Evolutionary conservation across 2,888 invertebrate genomes (phyloP), one percentile per base, ranked within the genome.

Genomic region (Danaus chrysippus): DNA sequence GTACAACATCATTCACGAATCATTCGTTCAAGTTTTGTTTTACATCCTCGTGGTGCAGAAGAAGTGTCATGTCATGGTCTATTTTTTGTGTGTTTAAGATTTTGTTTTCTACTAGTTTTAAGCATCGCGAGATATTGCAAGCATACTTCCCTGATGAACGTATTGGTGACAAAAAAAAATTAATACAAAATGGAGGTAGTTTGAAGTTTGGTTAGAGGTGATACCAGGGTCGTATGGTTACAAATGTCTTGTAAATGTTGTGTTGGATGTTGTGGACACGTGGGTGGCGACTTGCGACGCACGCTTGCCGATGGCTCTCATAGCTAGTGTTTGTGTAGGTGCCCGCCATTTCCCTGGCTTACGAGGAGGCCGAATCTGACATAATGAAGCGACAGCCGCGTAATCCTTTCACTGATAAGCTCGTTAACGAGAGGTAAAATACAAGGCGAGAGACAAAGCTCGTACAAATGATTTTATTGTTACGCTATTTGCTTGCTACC

Each of bases 321-420:
- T 83, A 78, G 87, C 89, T 92, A 89, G 89, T 91, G 83, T 91
- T 86, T 91, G 90, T 88, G 87, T 93, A 96, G 97, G 96, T 97
- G 93, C 98, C 98, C 92, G 98, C 98, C 93, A 98, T 98, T 93
- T 98, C 98, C 92, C 94, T 98, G 94, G 98, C 98, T 92, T 98
- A 98, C 94, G 98, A 98, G 94, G 96, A 96, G 93, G 97, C 98
- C 91, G 98, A 98, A 94, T 97, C 96, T 92, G 98, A 98, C 95
- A 98, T 98, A 92, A 98, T 98, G 98, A 98, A 98, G 95, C 95
- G 98, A 92, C 96, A 96, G 93, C 98, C 98, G 92, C 95, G 98
- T 94, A 96, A 98, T 93, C 97, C 98, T 92, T 95, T 96, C 94
- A 94, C 94, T 92, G 98, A 98, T 94, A 98, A 98, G 94, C 96